A percentile compares a stretch with the other conserved stretches of the same genome.
Conservation (phyloP, 2,113 vertebrate species). For the Rattus rattus region DNA sequence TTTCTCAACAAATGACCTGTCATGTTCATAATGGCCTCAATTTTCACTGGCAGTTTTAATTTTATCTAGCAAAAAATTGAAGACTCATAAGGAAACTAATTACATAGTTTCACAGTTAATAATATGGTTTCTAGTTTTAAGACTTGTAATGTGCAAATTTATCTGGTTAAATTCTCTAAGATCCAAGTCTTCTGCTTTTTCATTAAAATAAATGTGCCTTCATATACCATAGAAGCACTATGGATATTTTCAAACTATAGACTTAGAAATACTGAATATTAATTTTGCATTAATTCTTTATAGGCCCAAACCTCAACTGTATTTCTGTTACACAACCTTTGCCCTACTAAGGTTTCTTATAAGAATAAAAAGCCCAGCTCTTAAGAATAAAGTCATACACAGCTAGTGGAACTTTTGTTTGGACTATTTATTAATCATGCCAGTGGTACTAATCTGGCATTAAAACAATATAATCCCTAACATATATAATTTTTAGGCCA, state of each 20-base stretch:
- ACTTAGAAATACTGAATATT: constrained; percentile 44
- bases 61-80: constrained; percentile 84
- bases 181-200: constrained; percentile 29
- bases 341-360: background rate
- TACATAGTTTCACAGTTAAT: constrained; percentile 85
- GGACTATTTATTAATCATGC: background rate
- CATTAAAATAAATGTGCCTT: background rate
- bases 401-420: background rate
- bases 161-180: constrained; percentile 74
- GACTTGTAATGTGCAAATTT: constrained; percentile 79
- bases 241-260: constrained; percentile 49
- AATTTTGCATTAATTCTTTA: constrained; percentile 50
- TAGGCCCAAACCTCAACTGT: background rate
- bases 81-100: constrained; percentile 86
- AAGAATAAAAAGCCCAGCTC: constrained; percentile 1
- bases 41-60: constrained; percentile 84
- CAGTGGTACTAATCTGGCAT: background rate
- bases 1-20: constrained; percentile 85
- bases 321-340: constrained; percentile 63
- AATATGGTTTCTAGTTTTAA: constrained; percentile 84
- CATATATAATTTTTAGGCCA: background rate
- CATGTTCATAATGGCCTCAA: constrained; percentile 83
- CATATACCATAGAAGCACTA: constrained; percentile 53
- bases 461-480: background rate
- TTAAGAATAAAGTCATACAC: constrained; percentile 18